These are phyloP conservation scores for Casuarius casuarius DNA, from an alignment of 2,113 vertebrate genomes.

Conservation along the genomic window DNA sequence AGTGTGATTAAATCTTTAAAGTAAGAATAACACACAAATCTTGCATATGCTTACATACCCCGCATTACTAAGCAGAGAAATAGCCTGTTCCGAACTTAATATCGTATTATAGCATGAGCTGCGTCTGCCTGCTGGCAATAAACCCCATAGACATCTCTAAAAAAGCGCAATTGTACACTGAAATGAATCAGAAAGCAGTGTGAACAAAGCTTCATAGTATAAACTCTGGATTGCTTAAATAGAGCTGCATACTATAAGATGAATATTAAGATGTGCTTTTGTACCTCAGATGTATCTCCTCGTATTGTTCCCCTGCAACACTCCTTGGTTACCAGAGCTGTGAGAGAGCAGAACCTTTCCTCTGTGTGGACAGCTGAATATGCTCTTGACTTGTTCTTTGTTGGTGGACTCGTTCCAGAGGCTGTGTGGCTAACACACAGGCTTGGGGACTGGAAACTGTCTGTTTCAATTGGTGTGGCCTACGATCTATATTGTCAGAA, in stretches of 20 bases:
- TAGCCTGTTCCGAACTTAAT: background rate
- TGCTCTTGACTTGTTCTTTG: slow-evolving; percentile 87
- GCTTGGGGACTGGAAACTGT: slow-evolving; percentile 95
- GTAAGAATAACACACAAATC: background rate
- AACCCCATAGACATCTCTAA: background rate
- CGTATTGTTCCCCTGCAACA: slow-evolving; percentile 84
- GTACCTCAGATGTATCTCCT: slow-evolving; percentile 67
- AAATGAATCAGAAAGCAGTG: background rate
- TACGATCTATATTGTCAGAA: slow-evolving; percentile 78
- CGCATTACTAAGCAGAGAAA: background rate
- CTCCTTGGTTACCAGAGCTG: slow-evolving; percentile 73
- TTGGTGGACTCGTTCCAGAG: slow-evolving; percentile 91
- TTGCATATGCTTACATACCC: background rate
- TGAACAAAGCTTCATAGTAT: background rate
- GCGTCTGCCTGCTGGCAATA: background rate
- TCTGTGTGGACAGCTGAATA: slow-evolving; percentile 92
- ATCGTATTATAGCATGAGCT: background rate
- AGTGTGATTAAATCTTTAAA: background rate
- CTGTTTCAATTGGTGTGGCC: slow-evolving; percentile 85
- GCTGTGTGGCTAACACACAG: slow-evolving; percentile 87
- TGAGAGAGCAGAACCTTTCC: slow-evolving; percentile 88
- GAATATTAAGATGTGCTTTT: background rate
- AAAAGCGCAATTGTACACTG: background rate
- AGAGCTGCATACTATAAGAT: background rate
- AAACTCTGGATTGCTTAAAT: background rate